Evolutionary conservation across 2,888 invertebrate species (phyloP), one percentile per base, ranked within the genome.

Genomic region (Gryllus longicercus): DNA sequence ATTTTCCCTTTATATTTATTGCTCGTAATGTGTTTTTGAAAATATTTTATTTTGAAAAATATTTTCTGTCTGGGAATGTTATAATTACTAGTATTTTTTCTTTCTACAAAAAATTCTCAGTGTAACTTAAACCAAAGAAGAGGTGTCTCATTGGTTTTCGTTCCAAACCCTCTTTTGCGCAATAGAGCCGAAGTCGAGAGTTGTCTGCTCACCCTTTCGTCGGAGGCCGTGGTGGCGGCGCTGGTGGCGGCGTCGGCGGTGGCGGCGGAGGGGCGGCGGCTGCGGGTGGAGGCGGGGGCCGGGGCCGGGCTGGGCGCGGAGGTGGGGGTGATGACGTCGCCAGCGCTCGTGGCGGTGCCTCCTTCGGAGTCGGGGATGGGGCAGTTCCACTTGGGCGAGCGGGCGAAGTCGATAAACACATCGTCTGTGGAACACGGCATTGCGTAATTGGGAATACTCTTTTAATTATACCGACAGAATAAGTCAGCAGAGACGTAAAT

Each of bases 311-410:
- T 51, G 78, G 82, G 51, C 51, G 74, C 23, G n/a, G 78, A 10
- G 25, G 25, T 51, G 74, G 79, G 50, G 76, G 49, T 76, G 78
- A 14, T 38, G 21, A 8, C 78, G 49, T 78, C 23, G 25, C 75
- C 1, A 51, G 23, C 16, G 63, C n/a, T n/a, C 49, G 76, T 49
- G 12, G 63, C 78, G 50, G n/a, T 25, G 38, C 51, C 63, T 21
- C 50, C 77, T 49, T 93, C 92, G 0, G 89, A 90, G 85, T 96
- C 95, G 0, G 96, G 96, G 89, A 94, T 91, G 2, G 96, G 96
- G 85, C 97, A 97, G 88, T 97, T 97, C 97, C 97, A 97, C 83
- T 92, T 92, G 0, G 97, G 96, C 1, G 93, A 91, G 3, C 97
- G 91, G 2, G 95, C 95, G 86, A 97, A 97, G 86, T 97, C 94